Conservation (phyloP, 2,113 vertebrate genomes). For the Amblyornis subalaris region DNA sequence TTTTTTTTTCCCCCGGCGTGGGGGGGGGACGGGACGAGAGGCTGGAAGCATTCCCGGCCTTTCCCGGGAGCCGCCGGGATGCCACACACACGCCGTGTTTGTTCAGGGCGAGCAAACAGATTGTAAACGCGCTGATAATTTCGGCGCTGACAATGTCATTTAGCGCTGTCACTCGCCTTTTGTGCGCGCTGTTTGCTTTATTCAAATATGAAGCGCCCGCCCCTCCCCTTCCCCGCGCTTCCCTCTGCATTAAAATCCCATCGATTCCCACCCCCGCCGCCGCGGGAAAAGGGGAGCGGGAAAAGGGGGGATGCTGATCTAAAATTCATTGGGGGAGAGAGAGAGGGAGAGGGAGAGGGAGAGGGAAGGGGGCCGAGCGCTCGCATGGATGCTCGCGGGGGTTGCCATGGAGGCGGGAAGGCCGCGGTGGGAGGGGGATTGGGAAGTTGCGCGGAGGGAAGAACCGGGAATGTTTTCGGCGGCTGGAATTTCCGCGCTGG, state of each 20-base stretch:
- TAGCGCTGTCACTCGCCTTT: constrained; percentile 99
- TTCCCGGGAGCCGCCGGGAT: constrained; percentile 94
- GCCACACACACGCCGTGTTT: constrained; percentile 99
- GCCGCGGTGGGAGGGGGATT: no score
- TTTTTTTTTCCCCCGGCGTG: no score
- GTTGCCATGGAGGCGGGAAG: constrained; percentile 99
- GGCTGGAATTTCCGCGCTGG: no score
- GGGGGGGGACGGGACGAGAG: no score
- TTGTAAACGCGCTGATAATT: constrained; percentile 99
- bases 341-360: no score
- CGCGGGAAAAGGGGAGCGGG: no score
- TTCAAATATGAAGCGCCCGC: constrained; percentile 99
- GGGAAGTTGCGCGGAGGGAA: constrained; percentile 94
- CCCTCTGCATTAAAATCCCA: constrained; percentile 99
- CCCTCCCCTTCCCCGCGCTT: constrained; percentile 96
- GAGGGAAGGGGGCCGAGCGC: constrained; percentile 99
- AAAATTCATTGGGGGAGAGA: constrained; percentile 99
- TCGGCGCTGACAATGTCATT: constrained; percentile 99
- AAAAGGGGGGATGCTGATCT: no score
- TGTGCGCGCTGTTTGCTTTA: constrained; percentile 99
- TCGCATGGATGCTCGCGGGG: constrained; percentile 97
- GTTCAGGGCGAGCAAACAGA: constrained; percentile 99
- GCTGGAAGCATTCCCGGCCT: constrained; percentile 90
- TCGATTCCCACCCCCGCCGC: no score
- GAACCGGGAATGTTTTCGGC: no score